A percentile compares a stretch with the other conserved stretches of the same genome.
phyloP scores from a whole-genome alignment of 2,113 vertebrate species.

The Mobula hypostoma region DNA sequence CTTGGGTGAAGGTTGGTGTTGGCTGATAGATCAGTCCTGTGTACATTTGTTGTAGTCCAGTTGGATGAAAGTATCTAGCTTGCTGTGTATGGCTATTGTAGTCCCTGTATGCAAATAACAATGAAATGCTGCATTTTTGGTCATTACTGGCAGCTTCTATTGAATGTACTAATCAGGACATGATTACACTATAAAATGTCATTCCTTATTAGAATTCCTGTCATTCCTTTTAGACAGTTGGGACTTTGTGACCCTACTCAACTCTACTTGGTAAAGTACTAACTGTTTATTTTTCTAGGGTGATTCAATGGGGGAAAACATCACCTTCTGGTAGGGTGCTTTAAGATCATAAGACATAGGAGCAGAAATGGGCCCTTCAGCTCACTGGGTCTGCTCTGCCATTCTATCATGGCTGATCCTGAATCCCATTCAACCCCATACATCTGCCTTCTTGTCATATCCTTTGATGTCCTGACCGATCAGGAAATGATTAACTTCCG shows the following conservation, averaged over 20 bases:
- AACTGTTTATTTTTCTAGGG: background rate
- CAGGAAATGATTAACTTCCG: too few relatives aligned
- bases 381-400: too few relatives aligned
- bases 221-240: too few relatives aligned
- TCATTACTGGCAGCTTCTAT: background rate
- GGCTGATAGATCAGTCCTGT: conserved; percentile 90
- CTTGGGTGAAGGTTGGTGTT: conserved; percentile 65
- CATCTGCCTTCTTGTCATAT: too few relatives aligned
- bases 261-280: too few relatives aligned
- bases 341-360: too few relatives aligned
- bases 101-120: conserved; percentile 53
- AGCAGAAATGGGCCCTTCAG: too few relatives aligned
- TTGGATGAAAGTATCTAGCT: conserved; percentile 63
- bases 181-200: too few relatives aligned
- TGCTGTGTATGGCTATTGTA: conserved; percentile 79
- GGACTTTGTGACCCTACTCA: background rate
- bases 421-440: too few relatives aligned
- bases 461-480: too few relatives aligned
- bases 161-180: background rate
- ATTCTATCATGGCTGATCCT: too few relatives aligned
- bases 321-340: background rate
- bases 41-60: conserved; percentile 81
- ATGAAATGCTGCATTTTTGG: background rate
- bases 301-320: background rate
- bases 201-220: background rate